These are phyloP conservation scores for Drosophila nasuta DNA, from an alignment of 1,140 invertebrate species.

Conservation along the genomic window DNA sequence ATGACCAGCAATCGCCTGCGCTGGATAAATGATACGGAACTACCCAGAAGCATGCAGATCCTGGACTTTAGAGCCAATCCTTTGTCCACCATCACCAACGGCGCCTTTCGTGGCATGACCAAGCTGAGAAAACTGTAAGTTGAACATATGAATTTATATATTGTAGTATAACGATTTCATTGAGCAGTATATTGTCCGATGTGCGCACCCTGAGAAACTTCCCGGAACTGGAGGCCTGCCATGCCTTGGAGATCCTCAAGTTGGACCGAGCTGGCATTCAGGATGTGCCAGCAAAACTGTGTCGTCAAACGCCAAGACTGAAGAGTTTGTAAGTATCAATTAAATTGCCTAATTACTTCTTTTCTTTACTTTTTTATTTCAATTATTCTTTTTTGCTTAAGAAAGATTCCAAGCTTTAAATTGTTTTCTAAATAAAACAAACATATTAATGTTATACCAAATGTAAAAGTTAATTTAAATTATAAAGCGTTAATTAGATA, in stretches of 20 bases:
- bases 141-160: not conserved
- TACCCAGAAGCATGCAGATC: constrained; percentile 88
- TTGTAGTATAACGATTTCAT: not conserved
- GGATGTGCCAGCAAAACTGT: constrained; percentile 90
- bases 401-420: too few species aligned
- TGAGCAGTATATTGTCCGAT: constrained; percentile 93
- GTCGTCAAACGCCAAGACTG: constrained; percentile 90
- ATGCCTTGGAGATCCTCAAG: constrained; percentile 91
- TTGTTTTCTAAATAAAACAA: too few species aligned
- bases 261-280: constrained; percentile 92
- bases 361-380: constrained; percentile 60
- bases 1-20: constrained; percentile 90
- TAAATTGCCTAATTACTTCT: not conserved
- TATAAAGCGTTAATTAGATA: too few species aligned
- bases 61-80: constrained; percentile 91
- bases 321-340: constrained; percentile 92
- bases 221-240: constrained; percentile 92
- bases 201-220: constrained; percentile 91
- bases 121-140: constrained; percentile 89
- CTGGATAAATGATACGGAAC: constrained; percentile 87
- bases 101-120: constrained; percentile 88
- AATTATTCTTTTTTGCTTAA: too few species aligned
- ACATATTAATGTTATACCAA: too few species aligned
- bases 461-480: too few species aligned
- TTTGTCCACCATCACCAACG: constrained; percentile 87